Percentiles rank a stretch among this genome's conserved stretches.
Conservation (phyloP, 1,140 invertebrate genomes). For the Pseudomyrmex cubaensis region DNA sequence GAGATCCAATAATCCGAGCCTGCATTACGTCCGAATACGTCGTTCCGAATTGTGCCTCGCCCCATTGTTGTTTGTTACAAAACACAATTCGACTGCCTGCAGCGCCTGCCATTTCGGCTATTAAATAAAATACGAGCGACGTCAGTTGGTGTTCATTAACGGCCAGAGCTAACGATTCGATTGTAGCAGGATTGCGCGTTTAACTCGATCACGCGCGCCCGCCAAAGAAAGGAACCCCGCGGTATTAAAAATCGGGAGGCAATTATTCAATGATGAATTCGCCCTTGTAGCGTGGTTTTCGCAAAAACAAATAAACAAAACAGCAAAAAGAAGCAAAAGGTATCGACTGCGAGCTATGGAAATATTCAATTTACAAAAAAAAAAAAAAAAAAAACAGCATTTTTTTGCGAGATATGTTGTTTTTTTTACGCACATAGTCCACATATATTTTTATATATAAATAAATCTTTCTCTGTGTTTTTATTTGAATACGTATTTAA, state of each 20-base stretch:
- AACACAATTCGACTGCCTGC: constrained; percentile 78
- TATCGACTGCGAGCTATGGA: constrained; percentile 16
- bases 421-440: background rate
- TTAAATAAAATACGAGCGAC: constrained; percentile 83
- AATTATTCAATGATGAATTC: constrained; percentile 54
- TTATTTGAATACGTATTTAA: constrained; percentile 40
- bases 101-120: constrained; percentile 77
- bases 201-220: constrained; percentile 54
- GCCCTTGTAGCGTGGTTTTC: background rate
- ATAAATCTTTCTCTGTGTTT: constrained; percentile 36
- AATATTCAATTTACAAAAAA: constrained; percentile 51
- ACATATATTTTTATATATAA: constrained; percentile 38
- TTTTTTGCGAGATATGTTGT: constrained; percentile 14
- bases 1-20: constrained; percentile 81
- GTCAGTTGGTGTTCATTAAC: constrained; percentile 83
- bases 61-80: constrained; percentile 81
- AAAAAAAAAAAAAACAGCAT: background rate
- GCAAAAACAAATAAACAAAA: background rate
- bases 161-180: constrained; percentile 79
- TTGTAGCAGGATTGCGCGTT: constrained; percentile 80
- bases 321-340: background rate
- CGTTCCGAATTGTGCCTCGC: constrained; percentile 67
- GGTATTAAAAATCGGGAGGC: constrained; percentile 59
- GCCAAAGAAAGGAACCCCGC: constrained; percentile 12
- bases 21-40: constrained; percentile 73